Base-by-base conservation (phyloP, 2,888 invertebrate species). In the Callyntrura guangdongensis region DNA sequence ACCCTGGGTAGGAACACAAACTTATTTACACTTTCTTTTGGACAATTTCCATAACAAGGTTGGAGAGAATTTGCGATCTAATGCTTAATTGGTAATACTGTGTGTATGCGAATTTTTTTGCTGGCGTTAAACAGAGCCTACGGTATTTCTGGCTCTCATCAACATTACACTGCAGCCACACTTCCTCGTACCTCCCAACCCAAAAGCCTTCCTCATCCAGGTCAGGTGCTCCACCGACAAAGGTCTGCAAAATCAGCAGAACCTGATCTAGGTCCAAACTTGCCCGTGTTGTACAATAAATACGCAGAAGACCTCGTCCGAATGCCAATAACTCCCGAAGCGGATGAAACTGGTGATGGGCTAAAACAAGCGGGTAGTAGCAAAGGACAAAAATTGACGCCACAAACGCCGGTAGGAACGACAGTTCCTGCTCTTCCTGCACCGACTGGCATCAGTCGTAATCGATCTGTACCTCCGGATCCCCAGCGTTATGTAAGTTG, bases 211-310 rank as follows among this genome's bases (percentile, higher is more conserved):
- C 91, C 91, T 25, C 84, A 72, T 53, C 89, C 81, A 27, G 47
- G n/a, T 22, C 91, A 89, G 47, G 64, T 79, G 14, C 89, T 88
- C 49, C 69, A 81, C 8, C n/a, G 79, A 81, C 81, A 93, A 92
- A 84, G 94, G 67, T 91, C 94, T 67, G 91, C 93, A 11, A 94
- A 93, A 86, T 94, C 94, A 4, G 93, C 93, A 45, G 94, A 94
- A 79, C 93, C 93, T 2, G 93, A 93, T 56, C 61, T 93, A 0
- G 59, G 64, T 12, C 90, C 91, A 0, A 93, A 93, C 49, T 93
- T 94, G 0, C 96, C 97, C 0, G 96, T 97, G 53, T 95, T 97
- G 61, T 97, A 96, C 94, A 97, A 97, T 94, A 96, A 96, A 93
- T 97, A 97, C 94, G 97, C 97, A 0, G 95, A 94, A 83, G 94